Percentiles rank a stretch among this genome's conserved stretches.
These are phyloP conservation scores for Pycnonotus jocosus DNA, from an alignment of 2,113 vertebrate genomes.

Conservation along the genomic window DNA sequence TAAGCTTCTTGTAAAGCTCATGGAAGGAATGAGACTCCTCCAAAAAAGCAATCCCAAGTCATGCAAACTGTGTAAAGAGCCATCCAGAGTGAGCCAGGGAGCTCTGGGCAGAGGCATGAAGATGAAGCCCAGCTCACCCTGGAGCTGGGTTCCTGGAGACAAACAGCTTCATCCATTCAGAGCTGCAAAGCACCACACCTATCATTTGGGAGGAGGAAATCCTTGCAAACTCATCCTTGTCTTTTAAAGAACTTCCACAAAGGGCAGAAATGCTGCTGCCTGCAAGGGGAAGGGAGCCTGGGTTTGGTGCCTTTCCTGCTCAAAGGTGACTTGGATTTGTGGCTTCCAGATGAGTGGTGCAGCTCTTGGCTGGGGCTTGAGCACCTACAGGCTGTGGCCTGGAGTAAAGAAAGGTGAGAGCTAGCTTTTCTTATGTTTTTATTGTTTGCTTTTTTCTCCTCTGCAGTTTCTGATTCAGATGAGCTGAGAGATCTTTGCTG, in stretches of 20 bases:
- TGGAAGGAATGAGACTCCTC: neutral
- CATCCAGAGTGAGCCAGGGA: neutral
- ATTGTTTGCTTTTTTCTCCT: neutral
- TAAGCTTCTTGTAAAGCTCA: neutral
- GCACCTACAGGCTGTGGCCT: neutral
- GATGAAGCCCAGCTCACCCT: neutral
- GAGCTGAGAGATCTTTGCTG: neutral
- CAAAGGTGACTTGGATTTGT: neutral
- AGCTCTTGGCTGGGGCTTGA: neutral
- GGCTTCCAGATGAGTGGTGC: neutral
- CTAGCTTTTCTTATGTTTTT: neutral
- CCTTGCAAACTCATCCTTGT: neutral
- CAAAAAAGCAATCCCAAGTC: fast-evolving
- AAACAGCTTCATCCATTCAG: neutral
- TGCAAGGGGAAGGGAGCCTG: neutral
- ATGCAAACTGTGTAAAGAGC: neutral
- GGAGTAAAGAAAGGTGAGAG: neutral
- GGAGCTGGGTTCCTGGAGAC: neutral
- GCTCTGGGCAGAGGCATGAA: neutral
- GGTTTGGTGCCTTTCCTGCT: neutral
- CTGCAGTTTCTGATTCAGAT: neutral
- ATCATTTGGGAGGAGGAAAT: neutral
- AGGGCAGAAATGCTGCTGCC: neutral
- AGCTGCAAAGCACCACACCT: neutral
- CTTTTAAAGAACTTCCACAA: neutral